Conservation (phyloP, 2,113 vertebrate genomes). For the Hiodon tergisus region DNA sequence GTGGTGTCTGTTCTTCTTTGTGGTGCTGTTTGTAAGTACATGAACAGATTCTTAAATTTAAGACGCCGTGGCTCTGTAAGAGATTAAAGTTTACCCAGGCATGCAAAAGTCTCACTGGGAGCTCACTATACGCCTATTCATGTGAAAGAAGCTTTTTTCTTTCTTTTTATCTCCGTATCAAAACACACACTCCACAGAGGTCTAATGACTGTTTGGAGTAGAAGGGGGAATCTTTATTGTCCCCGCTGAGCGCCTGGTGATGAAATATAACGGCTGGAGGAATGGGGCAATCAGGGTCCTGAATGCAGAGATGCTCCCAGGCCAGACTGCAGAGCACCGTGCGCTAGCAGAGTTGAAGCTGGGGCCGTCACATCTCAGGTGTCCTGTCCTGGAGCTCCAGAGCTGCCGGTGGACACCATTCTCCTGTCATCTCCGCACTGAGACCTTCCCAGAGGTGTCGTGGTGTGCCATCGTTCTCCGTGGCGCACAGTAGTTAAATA, state of each 20-base stretch:
- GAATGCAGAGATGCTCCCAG: background rate
- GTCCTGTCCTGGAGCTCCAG: no score
- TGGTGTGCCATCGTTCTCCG: no score
- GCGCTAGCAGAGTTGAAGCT: background rate
- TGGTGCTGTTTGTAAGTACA: slow-evolving; percentile 18
- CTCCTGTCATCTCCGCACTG: no score
- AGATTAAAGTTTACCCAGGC: slow-evolving; percentile 22
- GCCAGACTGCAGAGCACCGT: background rate
- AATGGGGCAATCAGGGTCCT: no score
- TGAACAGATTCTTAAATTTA: slow-evolving; percentile 22
- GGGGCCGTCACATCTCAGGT: background rate
- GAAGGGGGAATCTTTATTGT: background rate
- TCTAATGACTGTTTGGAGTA: background rate
- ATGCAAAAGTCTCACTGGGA: slow-evolving; percentile 11
- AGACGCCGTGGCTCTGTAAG: slow-evolving; percentile 16
- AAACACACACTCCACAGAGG: background rate
- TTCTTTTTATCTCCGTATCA: background rate
- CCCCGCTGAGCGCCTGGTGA: no score
- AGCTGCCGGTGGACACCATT: no score
- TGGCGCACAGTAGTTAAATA: no score
- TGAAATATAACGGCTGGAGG: no score
- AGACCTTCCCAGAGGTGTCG: no score
- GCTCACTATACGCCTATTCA: background rate
- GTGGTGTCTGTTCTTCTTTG: background rate
- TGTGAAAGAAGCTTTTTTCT: background rate